Base-by-base conservation (phyloP, 35 echinoderm and acorn worm genomes). In the Holothuria glaberrima region DNA sequence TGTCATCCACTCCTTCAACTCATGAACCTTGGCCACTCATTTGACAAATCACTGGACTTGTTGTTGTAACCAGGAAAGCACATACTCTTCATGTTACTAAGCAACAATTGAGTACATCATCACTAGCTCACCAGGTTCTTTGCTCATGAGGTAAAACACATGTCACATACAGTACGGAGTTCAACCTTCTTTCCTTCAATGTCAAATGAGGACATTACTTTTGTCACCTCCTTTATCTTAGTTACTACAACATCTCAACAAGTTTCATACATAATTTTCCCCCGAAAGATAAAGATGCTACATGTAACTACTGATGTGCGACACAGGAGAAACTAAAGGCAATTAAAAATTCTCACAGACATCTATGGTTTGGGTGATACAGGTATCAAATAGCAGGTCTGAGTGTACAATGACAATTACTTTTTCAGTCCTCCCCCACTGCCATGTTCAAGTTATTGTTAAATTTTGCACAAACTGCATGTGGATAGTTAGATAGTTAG, bases 261-360 rank as follows among this genome's bases (percentile, higher is more conserved):
- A 78, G 38, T 48, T 78, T 78, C 74, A 78, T n/a, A 78, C 50
- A 78, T 3, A 78, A 78, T 48, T 38, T 78, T 52, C 50, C 21
- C 38, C 44, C 9, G 12, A 54, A 54, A 54, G 0, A 54, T 46
- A 54, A 54, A 54, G 50, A 54, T 14, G 50, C 12, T 54, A 54
- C 50, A 54, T 14, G 16, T 17, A 1, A 54, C 13, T 5, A 9
- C 50, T 54, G 10, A 54, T 54, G 50, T 54, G 50, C 16, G 13
- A 9, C 50, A 54, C 50, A 54, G 50, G 50, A 54, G 50, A 9
- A 54, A 54, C 50, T 54, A 54, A 9, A 1, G 0, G 5, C 13
- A 54, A 54, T 54, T 54, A 14, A 12, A 54, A 54, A 54, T 54
- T 12, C 16, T 54, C 9, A 12, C 50, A 54, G 50, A 12, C 50